Base-by-base conservation (phyloP, 2,113 vertebrate species). In the Hemibagrus wyckioides region DNA sequence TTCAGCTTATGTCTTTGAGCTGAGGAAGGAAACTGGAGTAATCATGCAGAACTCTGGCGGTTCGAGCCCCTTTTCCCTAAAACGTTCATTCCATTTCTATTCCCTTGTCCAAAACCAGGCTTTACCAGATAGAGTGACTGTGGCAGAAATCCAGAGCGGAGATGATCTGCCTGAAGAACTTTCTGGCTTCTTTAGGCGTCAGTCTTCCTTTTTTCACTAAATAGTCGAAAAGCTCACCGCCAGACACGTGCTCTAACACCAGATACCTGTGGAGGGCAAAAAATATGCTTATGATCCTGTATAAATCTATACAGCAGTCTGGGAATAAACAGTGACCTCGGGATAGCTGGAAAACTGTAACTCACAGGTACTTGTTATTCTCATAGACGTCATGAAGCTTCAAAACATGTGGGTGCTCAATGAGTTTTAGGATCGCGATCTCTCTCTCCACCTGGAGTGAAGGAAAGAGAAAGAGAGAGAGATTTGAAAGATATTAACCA, bases 301-400 rank as follows among this genome's bases (percentile, higher is more conserved):
- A 19, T 5, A 21, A 8, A 25, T 48, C 13, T 15, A 56, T 52
- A 69, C 14, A 4, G 69, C 5, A 44, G 30, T 44, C n/a, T 30
- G 2, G 28, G 13, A 56, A 9, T 8, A 30, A 41, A 81, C 2
- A 39, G 21, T 28, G 21, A 41, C 28, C 54, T 39, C 79, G 15
- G 19, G 30, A 39, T 9, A 21, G 52, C 3, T 52, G 2, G 44
- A 30, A 33, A 80, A 21, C 2, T 11, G 76, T 57, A 94, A 97
- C 97, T 97, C 95, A 98, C 97, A 98, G 95, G 93, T 98, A 97
- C 96, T 97, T 98, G 95, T 97, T 98, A 93, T 98, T 98, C 95
- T 98, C 97, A 87, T 98, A 98, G 92, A 98, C 97, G 50, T 98
- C 97, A 79, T 98, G 97, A 91, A 98, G 96, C 92, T 98, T 98